Conservation (phyloP, 1,140 invertebrate genomes). For the Portunus trituberculatus region DNA sequence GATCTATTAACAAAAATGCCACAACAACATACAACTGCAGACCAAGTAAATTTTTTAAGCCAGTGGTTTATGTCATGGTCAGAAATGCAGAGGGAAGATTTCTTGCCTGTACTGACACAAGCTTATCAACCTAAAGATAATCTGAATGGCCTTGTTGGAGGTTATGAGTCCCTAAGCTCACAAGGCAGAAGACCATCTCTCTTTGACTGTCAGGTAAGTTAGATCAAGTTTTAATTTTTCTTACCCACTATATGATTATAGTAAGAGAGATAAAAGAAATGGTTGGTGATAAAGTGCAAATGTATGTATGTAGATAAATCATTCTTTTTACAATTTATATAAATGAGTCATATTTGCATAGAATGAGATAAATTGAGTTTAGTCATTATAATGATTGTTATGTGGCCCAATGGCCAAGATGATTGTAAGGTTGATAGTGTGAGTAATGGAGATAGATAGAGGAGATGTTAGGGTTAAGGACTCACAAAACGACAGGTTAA, state of each 20-base stretch:
- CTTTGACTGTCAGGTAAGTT: conserved; percentile 75
- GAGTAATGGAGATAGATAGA: no score
- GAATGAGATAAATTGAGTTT: no score
- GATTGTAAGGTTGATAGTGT: no score
- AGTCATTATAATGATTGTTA: no score
- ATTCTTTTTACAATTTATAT: no score
- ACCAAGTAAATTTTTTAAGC: conserved; percentile 75
- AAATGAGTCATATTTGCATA: no score
- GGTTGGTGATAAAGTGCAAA: no score
- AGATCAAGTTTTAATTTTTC: not conserved
- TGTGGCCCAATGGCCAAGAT: no score
- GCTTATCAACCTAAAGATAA: conserved; percentile 71
- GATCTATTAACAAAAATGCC: conserved; percentile 62
- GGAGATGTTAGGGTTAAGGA: no score
- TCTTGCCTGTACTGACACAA: conserved; percentile 75
- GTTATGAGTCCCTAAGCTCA: conserved; percentile 55
- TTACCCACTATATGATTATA: not conserved
- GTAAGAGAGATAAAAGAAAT: no score
- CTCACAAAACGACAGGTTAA: no score
- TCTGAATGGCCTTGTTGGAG: conserved; percentile 76
- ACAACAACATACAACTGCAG: conserved; percentile 69
- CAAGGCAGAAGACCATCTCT: conserved; percentile 74
- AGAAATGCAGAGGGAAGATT: conserved; percentile 77
- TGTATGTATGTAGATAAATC: no score
- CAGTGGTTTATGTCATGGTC: conserved; percentile 77